phyloP scores from a whole-genome alignment of 53 echinoderm and acorn worm species.

The Astropecten irregularis region DNA sequence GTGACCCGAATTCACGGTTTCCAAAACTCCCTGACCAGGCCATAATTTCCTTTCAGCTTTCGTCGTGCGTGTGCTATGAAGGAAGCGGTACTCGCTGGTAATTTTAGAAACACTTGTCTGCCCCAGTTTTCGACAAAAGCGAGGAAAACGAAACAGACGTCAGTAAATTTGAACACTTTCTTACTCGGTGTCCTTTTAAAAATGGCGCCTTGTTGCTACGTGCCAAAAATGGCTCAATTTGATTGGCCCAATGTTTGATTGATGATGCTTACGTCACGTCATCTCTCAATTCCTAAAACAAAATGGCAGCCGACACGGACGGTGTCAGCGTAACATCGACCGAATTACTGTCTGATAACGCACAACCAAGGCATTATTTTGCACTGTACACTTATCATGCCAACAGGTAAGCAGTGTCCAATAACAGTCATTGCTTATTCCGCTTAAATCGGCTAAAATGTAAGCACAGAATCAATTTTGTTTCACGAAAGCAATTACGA shows the following conservation, averaged over 20 bases:
- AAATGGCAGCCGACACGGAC: conserved; percentile 39
- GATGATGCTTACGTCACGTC: background rate
- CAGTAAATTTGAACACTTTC: too few species aligned
- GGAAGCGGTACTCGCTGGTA: too few species aligned
- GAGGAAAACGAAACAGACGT: too few species aligned
- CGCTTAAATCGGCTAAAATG: too few species aligned
- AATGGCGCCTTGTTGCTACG: conserved; percentile 47
- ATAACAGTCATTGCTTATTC: background rate
- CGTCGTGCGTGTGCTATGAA: too few species aligned
- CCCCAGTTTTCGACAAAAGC: too few species aligned
- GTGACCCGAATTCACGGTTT: conserved; percentile 83
- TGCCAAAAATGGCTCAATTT: background rate
- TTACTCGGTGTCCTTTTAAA: conserved; percentile 57
- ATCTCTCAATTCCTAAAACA: background rate
- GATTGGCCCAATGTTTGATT: conserved; percentile 48
- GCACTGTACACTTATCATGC: conserved; percentile 67
- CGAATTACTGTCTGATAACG: background rate
- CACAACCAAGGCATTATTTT: conserved; percentile 14
- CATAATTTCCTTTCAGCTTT: conserved; percentile 34
- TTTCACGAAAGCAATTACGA: too few species aligned
- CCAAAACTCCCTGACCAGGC: conserved; percentile 80
- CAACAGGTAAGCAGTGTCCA: conserved; percentile 32
- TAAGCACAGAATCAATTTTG: too few species aligned
- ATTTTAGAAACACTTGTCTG: too few species aligned
- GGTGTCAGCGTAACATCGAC: background rate